These are phyloP conservation scores for Beaufortia kweichowensis DNA, from an alignment of 2,113 vertebrate genomes.

Conservation along the genomic window DNA sequence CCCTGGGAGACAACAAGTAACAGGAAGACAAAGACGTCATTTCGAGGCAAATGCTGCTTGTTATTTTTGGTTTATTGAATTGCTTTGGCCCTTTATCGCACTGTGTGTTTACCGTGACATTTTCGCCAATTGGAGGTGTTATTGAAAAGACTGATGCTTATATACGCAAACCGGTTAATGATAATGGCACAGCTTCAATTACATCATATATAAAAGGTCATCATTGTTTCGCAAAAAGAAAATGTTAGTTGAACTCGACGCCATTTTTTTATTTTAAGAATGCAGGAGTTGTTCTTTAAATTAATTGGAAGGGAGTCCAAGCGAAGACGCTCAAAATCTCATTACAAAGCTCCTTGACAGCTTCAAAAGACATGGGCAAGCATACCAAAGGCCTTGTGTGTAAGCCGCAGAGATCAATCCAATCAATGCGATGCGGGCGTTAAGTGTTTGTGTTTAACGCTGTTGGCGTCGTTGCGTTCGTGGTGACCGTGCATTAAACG, in stretches of 20 bases:
- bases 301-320: neutral
- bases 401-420: conserved; percentile 31
- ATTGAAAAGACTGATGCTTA: neutral
- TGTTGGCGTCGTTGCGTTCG: neutral
- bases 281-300: neutral
- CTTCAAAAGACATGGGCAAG: neutral
- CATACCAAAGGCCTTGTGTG: neutral
- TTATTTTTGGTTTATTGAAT: neutral
- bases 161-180: neutral
- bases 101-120: neutral
- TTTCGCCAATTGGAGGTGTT: neutral
- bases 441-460: conserved; percentile 22
- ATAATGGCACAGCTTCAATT: neutral
- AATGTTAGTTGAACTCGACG: too few species aligned
- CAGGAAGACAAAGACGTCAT: neutral
- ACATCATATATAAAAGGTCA: neutral
- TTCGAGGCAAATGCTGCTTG: neutral
- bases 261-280: neutral
- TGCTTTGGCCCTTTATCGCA: neutral
- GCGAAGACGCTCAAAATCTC: conserved; percentile 20
- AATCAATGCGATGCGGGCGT: conserved; percentile 17
- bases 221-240: neutral
- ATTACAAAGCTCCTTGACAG: neutral
- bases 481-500: conserved; percentile 36
- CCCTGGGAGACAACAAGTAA: conserved; percentile 56